phyloP scores from a whole-genome alignment of 2,113 vertebrate genomes.

The Upupa epops region DNA sequence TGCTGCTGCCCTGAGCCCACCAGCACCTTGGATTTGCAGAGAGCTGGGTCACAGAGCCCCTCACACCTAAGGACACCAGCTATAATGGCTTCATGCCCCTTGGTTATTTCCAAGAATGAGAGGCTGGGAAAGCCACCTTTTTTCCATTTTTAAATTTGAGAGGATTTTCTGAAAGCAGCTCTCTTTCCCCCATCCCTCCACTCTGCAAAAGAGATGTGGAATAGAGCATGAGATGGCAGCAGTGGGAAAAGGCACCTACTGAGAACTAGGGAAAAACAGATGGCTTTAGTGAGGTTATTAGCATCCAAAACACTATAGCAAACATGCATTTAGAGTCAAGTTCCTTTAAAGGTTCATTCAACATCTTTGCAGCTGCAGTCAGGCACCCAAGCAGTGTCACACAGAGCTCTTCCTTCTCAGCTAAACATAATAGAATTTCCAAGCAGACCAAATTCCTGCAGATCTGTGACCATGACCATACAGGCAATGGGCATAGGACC shows the following conservation, averaged over 20 bases:
- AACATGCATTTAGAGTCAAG: neutral
- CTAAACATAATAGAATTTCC: neutral
- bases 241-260: neutral
- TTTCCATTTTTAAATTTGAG: neutral
- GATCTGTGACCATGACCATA: neutral
- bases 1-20: neutral
- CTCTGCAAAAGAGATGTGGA: neutral
- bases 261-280: neutral
- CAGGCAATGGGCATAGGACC: neutral
- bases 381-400: too few species aligned
- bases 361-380: neutral
- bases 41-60: neutral
- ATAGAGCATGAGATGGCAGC: neutral
- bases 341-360: neutral
- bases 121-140: neutral
- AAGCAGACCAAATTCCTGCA: neutral
- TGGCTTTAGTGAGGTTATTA: neutral
- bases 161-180: neutral
- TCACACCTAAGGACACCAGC: neutral
- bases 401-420: neutral
- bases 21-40: neutral
- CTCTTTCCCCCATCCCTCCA: neutral
- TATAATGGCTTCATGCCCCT: rapidly evolving
- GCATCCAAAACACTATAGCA: neutral
- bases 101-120: neutral